These are phyloP conservation scores for Brachyrhaphis roseni DNA, from an alignment of 2,797 vertebrate genomes.

Conservation along the genomic window DNA sequence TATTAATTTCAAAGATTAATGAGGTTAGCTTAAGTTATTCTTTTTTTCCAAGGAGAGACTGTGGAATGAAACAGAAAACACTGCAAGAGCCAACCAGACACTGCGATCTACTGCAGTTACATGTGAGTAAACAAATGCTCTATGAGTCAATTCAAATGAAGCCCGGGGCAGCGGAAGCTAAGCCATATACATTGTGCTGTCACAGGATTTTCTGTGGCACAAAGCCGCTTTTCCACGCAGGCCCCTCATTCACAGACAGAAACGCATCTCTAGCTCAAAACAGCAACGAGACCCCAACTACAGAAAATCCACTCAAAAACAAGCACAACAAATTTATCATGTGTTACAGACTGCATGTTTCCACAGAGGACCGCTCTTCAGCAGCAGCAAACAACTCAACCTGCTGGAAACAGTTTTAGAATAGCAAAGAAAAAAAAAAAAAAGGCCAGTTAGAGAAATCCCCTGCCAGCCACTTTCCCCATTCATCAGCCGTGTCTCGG, in stretches of 20 bases:
- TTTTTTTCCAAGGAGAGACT: constrained; percentile 6
- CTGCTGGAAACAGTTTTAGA: constrained; percentile 54
- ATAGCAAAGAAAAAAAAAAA: constrained; percentile 35
- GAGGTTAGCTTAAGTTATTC: constrained; percentile 13
- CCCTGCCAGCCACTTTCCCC: constrained; percentile 46
- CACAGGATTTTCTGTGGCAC: constrained; percentile 37
- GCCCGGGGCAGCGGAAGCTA: constrained; percentile 36
- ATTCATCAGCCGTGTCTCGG: constrained; percentile 62
- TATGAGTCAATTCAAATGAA: constrained; percentile 54
- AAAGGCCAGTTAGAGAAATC: constrained; percentile 52
- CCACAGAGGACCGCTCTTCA: constrained; percentile 21
- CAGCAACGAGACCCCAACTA: constrained; percentile 20
- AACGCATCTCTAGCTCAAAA: constrained; percentile 27
- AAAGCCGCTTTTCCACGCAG: constrained; percentile 35
- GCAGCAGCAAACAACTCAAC: constrained; percentile 36
- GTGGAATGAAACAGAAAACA: constrained; percentile 17
- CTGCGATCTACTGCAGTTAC: constrained; percentile 41
- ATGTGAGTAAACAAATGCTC: constrained; percentile 49
- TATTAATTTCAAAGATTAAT: constrained; percentile 15
- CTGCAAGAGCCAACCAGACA: constrained; percentile 13
- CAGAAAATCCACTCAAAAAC: constrained; percentile 40
- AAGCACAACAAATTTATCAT: constrained; percentile 34
- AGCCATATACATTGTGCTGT: constrained; percentile 47
- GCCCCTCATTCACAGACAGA: constrained; percentile 29
- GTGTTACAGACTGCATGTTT: constrained; percentile 9